Base-by-base conservation (phyloP, 2,797 vertebrate genomes). In the Heterohyrax brucei region DNA sequence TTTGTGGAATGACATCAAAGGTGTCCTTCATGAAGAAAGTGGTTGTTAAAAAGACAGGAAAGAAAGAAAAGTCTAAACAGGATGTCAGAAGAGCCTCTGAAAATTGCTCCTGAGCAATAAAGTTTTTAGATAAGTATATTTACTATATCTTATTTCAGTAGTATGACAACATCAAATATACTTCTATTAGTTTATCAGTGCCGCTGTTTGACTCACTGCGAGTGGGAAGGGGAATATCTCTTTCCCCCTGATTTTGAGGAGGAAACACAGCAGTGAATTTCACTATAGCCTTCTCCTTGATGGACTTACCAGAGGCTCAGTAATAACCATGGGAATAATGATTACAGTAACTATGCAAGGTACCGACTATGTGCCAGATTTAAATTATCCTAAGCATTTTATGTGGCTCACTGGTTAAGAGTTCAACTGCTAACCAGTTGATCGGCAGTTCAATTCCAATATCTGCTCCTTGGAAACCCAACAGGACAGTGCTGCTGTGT, bases 191-290 rank as follows among this genome's bases (percentile, higher is more conserved):
- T 76, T 87, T 87, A 2, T 72, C 61, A 81, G 1, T 80, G 1
- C 66, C 64, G 86, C 28, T 88, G 64, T 59, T 56, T 78, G 5
- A 78, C 10, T 64, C 22, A 30, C 19, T 87, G 4, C 66, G 5
- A 7, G n/a, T 70, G 4, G 14, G 30, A 44, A 3, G 13, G 1
- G 1, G 12, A 79, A 87, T 82, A 48, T 59, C 30, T 89, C 7
- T 84, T 78, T 73, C 84, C 28, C 13, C 39, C 90, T 88, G 48
- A 77, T 79, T 75, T 93, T 79, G 50, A 39, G 6, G 19, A 10
- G 10, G 89, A 91, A 73, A 89, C 33, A 68, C 16, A 90, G 22
- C 6, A 64, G 66, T 33, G 6, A 48, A 77, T 93, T 94, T 90
- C n/a, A 70, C 50, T 59, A 18, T 21, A 78, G 19, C 78, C 44